Conservation (phyloP, 1,140 invertebrate species). For the Drosophila prosaltans region DNA sequence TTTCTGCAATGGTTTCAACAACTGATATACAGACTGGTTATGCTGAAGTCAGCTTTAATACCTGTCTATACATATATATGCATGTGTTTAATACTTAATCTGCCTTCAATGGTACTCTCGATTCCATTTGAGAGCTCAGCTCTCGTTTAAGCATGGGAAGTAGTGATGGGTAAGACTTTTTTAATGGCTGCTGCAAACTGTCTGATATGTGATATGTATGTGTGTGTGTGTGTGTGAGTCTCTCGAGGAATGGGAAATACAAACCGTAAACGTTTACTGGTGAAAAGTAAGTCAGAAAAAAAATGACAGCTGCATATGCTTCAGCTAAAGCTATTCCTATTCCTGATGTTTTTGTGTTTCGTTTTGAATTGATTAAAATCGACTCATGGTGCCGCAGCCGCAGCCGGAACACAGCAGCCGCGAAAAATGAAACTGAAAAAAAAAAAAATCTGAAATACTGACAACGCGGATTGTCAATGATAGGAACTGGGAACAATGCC, state of each 20-base stretch:
- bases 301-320: slow-evolving; percentile 1
- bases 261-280: slow-evolving; percentile 6
- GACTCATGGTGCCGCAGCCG: slow-evolving; percentile 5
- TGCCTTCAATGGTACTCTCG: neutral
- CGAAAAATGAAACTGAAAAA: neutral
- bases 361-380: slow-evolving; percentile 70
- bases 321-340: neutral
- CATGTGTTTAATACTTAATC: slow-evolving; percentile 11
- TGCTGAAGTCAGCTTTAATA: too few relatives aligned
- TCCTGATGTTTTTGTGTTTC: slow-evolving; percentile 25
- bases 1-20: neutral
- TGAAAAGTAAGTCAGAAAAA: neutral
- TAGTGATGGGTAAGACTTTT: slow-evolving; percentile 4
- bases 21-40: too few relatives aligned
- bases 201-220: neutral
- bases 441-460: neutral
- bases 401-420: neutral
- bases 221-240: neutral
- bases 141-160: neutral
- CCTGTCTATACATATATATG: neutral
- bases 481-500: neutral
- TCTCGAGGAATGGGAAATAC: neutral
- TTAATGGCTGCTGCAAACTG: slow-evolving; percentile 7
- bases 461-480: slow-evolving; percentile 1
- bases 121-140: neutral